A percentile compares a stretch with the other conserved stretches of the same genome.
Conservation (phyloP, 53 echinoderm and acorn worm species). For the Crossaster papposus region DNA sequence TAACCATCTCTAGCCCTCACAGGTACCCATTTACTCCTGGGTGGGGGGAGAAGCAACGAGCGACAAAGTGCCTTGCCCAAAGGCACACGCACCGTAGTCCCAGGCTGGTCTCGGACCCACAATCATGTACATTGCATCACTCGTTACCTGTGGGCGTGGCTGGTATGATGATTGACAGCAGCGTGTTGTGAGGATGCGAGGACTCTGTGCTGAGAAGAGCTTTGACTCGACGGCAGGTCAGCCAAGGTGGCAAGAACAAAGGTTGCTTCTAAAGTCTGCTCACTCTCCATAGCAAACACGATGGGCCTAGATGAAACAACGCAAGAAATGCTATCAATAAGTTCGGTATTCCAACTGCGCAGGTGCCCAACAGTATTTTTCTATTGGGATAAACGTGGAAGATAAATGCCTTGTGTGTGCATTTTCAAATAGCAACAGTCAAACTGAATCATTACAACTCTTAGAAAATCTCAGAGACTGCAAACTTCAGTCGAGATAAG, state of each 20-base stretch:
- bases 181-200: neutral
- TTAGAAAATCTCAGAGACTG: neutral
- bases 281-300: conserved; percentile 84
- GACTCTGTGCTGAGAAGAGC: conserved; percentile 46
- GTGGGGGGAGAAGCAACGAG: no score
- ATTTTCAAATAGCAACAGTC: neutral
- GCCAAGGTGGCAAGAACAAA: conserved; percentile 97
- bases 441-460: neutral
- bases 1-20: no score
- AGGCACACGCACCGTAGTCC: no score
- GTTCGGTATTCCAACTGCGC: no score
- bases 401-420: no score
- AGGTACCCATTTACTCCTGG: no score
- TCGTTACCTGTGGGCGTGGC: conserved; percentile 25
- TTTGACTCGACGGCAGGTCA: conserved; percentile 75
- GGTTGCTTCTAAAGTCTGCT: conserved; percentile 81
- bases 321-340: neutral
- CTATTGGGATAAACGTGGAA: no score
- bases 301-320: conserved; percentile 70
- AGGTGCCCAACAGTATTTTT: no score
- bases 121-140: neutral
- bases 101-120: no score
- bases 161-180: neutral
- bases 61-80: no score
- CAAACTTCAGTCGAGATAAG: neutral